These are phyloP conservation scores for Cyanistes caeruleus DNA, from an alignment of 2,113 vertebrate genomes.

Conservation along the genomic window DNA sequence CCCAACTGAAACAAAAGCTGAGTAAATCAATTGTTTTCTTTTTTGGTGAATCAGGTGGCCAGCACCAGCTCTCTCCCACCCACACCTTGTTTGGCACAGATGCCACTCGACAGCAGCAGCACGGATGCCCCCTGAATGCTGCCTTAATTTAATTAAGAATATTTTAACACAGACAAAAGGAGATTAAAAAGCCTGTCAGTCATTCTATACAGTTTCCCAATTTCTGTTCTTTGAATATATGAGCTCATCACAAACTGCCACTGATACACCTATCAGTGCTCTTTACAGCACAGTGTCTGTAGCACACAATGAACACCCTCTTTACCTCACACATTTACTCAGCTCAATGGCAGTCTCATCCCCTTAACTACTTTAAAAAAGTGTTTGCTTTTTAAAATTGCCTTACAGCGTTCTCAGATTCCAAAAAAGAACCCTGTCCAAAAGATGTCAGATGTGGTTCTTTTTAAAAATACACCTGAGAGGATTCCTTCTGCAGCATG, in stretches of 20 bases:
- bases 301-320: not conserved
- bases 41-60: not conserved
- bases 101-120: not conserved
- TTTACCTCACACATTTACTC: not conserved
- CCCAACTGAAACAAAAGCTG: not conserved
- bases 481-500: not conserved
- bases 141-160: constrained; percentile 1
- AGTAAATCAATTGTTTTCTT: not conserved
- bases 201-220: not conserved
- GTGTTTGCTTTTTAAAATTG: not conserved
- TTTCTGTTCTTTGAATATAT: not conserved
- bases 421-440: not conserved
- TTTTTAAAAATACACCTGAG: not conserved
- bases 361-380: not conserved
- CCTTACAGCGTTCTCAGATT: not conserved
- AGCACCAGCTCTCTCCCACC: not conserved
- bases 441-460: not conserved
- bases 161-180: not conserved
- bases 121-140: accelerated
- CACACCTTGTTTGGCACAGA: not conserved
- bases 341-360: not conserved
- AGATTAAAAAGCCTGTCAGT: not conserved
- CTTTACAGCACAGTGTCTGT: not conserved
- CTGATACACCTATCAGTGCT: not conserved
- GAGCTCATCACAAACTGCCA: not conserved